Percentiles rank a stretch among this genome's conserved stretches.
These are phyloP conservation scores for Clarias pachynema DNA, from an alignment of 2,797 vertebrate species.

Conservation along the genomic window DNA sequence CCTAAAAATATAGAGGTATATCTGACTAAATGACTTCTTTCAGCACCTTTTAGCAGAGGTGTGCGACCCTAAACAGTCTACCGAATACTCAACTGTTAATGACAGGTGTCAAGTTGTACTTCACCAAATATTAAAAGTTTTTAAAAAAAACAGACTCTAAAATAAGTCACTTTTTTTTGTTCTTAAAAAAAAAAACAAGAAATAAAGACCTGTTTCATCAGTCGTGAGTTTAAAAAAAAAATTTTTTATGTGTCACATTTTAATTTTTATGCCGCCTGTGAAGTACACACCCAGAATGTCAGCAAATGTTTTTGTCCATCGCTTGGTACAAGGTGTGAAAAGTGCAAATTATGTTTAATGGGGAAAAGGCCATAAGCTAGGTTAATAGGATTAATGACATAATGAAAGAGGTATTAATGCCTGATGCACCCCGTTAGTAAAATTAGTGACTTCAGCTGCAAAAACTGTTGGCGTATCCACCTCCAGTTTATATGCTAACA, in stretches of 20 bases:
- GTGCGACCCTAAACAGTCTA: slow-evolving; percentile 16
- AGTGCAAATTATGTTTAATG: slow-evolving; percentile 21
- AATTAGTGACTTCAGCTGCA: slow-evolving; percentile 8
- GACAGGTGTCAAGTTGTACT: slow-evolving; percentile 17
- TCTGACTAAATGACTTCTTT: slow-evolving; percentile 48
- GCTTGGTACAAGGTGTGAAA: slow-evolving; percentile 1
- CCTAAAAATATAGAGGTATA: slow-evolving; percentile 32
- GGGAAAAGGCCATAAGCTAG: slow-evolving; percentile 13
- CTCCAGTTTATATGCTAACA: slow-evolving; percentile 1
- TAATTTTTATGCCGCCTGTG: not conserved
- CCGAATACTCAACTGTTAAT: not conserved
- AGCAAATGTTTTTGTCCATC: not conserved
- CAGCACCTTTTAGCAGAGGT: slow-evolving; percentile 40
- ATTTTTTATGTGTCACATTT: not conserved
- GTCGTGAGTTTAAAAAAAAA: not conserved
- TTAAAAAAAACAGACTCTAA: slow-evolving; percentile 34
- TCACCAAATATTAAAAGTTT: slow-evolving; percentile 13
- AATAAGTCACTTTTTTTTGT: not conserved
- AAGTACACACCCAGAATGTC: not conserved
- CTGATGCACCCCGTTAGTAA: slow-evolving; percentile 38
- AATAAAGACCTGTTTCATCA: slow-evolving; percentile 39
- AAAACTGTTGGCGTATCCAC: slow-evolving; percentile 19
- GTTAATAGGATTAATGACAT: slow-evolving; percentile 49
- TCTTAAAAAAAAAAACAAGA: slow-evolving; percentile 24
- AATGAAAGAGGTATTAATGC: slow-evolving; percentile 43